Evolutionary conservation across 2,888 invertebrate species (phyloP).

Genomic region (Eristalis intricaria): DNA sequence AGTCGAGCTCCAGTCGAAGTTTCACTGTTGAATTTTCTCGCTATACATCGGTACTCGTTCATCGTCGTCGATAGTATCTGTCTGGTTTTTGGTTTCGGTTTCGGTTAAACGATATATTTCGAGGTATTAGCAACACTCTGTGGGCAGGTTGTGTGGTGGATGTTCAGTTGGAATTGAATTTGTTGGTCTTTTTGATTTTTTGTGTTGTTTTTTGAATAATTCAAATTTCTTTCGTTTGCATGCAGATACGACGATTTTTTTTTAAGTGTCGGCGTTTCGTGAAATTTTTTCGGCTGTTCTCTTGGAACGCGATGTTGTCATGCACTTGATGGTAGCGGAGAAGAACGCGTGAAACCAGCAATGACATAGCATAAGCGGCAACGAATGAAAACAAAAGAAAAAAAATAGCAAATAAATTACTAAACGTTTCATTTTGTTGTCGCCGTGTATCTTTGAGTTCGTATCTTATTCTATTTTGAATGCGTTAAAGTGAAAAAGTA

Average conservation of each 20-base stretch:
- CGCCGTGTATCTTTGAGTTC: constrained; percentile 18
- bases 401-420: neutral
- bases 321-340: constrained; percentile 20
- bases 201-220: neutral
- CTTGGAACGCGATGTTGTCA: constrained; percentile 15
- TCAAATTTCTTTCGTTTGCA: neutral
- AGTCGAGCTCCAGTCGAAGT: constrained; percentile 1
- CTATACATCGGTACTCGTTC: neutral
- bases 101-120: constrained; percentile 5
- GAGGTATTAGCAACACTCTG: neutral
- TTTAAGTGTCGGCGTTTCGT: constrained; percentile 5
- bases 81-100: constrained; percentile 34
- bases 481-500: constrained; percentile 48
- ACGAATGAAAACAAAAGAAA: neutral
- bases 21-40: constrained; percentile 26
- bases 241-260: neutral
- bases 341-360: neutral
- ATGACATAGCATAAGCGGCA: constrained; percentile 8
- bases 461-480: constrained; percentile 40
- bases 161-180: neutral
- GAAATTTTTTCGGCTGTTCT: constrained; percentile 1
- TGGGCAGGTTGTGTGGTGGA: constrained; percentile 7
- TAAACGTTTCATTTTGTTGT: constrained; percentile 13
- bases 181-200: neutral
- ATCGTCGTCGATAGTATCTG: constrained; percentile 4